Evolutionary conservation across 2,888 invertebrate genomes (phyloP).

Genomic region (Xestia ashworthii): DNA sequence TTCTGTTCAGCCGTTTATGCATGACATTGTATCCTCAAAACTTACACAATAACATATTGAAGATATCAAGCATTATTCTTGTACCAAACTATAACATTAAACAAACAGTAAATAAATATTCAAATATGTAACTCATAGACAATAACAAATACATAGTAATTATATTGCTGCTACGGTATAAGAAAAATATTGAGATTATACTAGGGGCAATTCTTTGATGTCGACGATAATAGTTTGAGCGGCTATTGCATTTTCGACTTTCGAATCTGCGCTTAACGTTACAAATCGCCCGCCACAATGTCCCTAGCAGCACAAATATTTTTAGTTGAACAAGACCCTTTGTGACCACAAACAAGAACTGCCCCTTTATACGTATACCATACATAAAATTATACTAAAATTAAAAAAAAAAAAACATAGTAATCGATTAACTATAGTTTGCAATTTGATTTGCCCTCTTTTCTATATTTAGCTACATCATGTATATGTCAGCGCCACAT

Average conservation of each 20-base stretch:
- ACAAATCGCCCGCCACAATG: background rate
- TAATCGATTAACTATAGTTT: background rate
- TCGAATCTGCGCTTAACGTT: background rate
- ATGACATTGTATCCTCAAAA: background rate
- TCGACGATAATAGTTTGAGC: background rate
- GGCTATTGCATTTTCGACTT: background rate
- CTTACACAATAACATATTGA: background rate
- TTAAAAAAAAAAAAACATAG: background rate
- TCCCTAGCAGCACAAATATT: background rate
- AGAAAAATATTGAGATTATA: constrained; percentile 6
- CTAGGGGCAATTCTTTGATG: background rate
- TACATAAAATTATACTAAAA: constrained; percentile 9
- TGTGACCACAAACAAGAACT: constrained; percentile 3
- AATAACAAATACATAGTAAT: background rate
- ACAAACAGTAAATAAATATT: constrained; percentile 11
- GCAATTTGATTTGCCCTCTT: background rate
- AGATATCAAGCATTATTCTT: background rate
- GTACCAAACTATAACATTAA: constrained; percentile 26
- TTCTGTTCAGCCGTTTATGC: background rate
- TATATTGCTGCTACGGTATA: background rate
- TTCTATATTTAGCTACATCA: constrained; percentile 4
- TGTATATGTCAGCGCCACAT: no score
- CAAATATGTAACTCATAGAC: constrained; percentile 12
- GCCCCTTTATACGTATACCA: background rate
- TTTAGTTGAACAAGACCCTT: background rate